Evolutionary conservation across 2,797 vertebrate species (phyloP).

Genomic region (Otolemur crassicaudatus): DNA sequence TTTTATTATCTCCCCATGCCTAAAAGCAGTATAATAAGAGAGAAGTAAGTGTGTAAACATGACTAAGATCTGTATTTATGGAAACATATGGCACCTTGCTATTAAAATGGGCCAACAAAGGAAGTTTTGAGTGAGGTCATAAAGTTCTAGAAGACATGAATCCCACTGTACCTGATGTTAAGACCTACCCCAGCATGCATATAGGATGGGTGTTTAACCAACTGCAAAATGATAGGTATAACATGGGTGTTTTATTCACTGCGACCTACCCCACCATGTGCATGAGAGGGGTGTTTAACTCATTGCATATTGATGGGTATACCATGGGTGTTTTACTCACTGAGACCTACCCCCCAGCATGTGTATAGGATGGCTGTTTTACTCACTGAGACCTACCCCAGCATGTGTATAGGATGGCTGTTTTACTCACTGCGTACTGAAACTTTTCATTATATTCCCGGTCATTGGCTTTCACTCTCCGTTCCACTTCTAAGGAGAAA

Average conservation of each 20-base stretch:
- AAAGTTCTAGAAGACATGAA: background rate
- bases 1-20: background rate
- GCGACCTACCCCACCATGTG: fast-evolving
- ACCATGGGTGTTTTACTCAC: background rate
- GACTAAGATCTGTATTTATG: conserved; percentile 29
- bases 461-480: conserved; percentile 92
- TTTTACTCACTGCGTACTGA: conserved; percentile 91
- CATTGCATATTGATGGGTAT: no score
- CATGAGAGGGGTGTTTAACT: background rate
- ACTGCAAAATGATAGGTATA: no score
- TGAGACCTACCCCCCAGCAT: background rate
- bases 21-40: background rate
- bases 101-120: background rate
- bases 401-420: fast-evolving
- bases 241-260: background rate
- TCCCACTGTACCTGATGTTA: background rate
- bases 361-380: background rate
- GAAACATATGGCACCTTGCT: background rate
- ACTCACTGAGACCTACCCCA: background rate
- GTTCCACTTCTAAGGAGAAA: conserved; percentile 90
- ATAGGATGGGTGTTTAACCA: background rate
- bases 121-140: background rate
- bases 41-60: background rate
- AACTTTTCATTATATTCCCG: conserved; percentile 92
- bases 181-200: background rate